phyloP scores from a whole-genome alignment of 1,140 invertebrate genomes.

The Apocrypta bakeri region DNA sequence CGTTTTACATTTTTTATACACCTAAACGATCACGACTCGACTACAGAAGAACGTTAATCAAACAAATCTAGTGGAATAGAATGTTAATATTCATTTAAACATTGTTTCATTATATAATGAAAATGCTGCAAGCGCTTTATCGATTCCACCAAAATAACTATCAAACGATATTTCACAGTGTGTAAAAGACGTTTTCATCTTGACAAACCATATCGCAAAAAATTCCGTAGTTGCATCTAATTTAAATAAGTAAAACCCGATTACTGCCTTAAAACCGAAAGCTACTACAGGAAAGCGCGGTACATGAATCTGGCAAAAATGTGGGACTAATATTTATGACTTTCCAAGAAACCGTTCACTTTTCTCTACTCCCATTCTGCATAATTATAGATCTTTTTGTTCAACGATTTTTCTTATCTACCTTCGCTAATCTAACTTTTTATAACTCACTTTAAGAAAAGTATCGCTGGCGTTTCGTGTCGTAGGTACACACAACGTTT shows the following conservation, averaged over 20 bases:
- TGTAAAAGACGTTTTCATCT: neutral
- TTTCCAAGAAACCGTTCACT: neutral
- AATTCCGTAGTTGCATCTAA: neutral
- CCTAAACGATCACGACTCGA: neutral
- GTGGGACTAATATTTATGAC: no score
- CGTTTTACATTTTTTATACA: slow-evolving; percentile 4
- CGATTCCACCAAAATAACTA: no score
- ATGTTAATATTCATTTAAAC: no score
- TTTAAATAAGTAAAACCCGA: neutral
- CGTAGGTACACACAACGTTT: neutral
- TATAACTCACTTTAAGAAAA: neutral
- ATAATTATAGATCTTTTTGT: neutral
- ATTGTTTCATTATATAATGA: no score
- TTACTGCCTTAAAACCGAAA: neutral
- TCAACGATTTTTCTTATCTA: slow-evolving; percentile 2
- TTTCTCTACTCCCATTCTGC: neutral
- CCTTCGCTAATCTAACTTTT: neutral
- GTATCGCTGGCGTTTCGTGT: no score
- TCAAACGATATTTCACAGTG: no score
- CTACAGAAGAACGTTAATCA: neutral
- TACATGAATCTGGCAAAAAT: neutral
- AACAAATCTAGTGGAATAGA: no score
- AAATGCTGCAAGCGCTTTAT: neutral
- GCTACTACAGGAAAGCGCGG: neutral
- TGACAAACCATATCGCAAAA: neutral